A percentile compares a stretch with the other conserved stretches of the same genome.
These are phyloP conservation scores for Pelobates fuscus DNA, from an alignment of 2,113 vertebrate genomes.

Conservation along the genomic window DNA sequence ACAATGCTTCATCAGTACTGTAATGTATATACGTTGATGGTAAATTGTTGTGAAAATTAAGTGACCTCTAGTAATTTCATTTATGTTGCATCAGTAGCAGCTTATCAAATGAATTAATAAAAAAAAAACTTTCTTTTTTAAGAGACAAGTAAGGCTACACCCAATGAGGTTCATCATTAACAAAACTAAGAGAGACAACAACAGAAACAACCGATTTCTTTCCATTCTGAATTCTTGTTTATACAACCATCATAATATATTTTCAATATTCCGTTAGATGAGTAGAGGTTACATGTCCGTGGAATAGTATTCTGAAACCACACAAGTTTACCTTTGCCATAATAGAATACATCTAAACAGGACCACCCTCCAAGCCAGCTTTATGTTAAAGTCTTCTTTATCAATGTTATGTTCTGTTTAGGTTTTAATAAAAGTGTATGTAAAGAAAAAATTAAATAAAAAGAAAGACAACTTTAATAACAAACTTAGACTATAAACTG, in stretches of 20 bases:
- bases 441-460: slow-evolving; percentile 58
- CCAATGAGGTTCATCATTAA: slow-evolving; percentile 64
- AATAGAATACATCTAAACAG: slow-evolving; percentile 60
- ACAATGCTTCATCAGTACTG: slow-evolving; percentile 87
- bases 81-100: slow-evolving; percentile 89
- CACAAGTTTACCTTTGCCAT: slow-evolving; percentile 48
- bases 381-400: slow-evolving; percentile 66
- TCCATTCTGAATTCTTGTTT: slow-evolving; percentile 60
- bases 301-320: slow-evolving; percentile 53
- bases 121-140: slow-evolving; percentile 71
- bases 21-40: slow-evolving; percentile 89
- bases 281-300: slow-evolving; percentile 61
- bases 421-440: slow-evolving; percentile 72
- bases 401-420: slow-evolving; percentile 72
- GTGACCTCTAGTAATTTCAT: slow-evolving; percentile 79
- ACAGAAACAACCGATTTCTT: slow-evolving; percentile 54
- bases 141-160: slow-evolving; percentile 62
- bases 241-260: slow-evolving; percentile 61
- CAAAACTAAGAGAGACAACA: no score
- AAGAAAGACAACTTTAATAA: slow-evolving; percentile 71
- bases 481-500: slow-evolving; percentile 78
- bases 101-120: slow-evolving; percentile 80
- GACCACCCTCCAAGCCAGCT: slow-evolving; percentile 63
- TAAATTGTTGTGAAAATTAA: slow-evolving; percentile 84
- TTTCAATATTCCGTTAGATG: slow-evolving; percentile 63